Evolutionary conservation across 2,888 invertebrate species (phyloP), one percentile per base, ranked within the genome.

Genomic region (Acheta domesticus): DNA sequence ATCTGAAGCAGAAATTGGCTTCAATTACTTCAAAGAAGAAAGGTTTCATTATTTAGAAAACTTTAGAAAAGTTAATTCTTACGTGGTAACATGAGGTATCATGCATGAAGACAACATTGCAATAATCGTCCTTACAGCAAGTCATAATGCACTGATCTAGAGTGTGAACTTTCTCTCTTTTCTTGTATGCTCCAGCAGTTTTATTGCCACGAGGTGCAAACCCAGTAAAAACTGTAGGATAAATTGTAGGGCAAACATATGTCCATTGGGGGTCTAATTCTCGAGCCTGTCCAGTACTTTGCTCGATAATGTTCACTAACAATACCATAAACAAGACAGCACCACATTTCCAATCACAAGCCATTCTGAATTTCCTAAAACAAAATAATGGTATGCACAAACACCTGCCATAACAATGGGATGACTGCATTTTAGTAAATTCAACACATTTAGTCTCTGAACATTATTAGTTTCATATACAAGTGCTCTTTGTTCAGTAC

Each of bases 31-130:
- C 36, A 36, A 36, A 36, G 36, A 36, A 36, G 36, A 36, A 36
- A 36, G 8, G 36, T 36, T 36, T 36, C 36, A 36, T 36, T 36
- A 36, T 36, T 36, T 36, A 36, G 8, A 0, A 36, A 36, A 36
- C 36, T 36, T 36, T 8, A 36, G 36, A 5, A 8, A 36, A 36
- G 36, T 36, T 1, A 8, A n/a, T 76, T 77, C 83, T 83, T 83
- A 95, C 91, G 86, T 94, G 93, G 85, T 91, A 96, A 85, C 96
- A 96, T 81, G 91, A 91, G 23, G 89, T 87, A 84, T 94, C 92
- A 83, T 91, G 92, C 86, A 94, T 92, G 85, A 96, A 92, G 5
- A 93, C 94, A 82, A 95, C 92, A 86, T 96, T 93, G 86, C 96
- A 96, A 2, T 88, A 87, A 78, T 90, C 87, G 82, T 92, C 86